These are phyloP conservation scores for Pteronura brasiliensis DNA, from an alignment of 2,113 vertebrate species.

Conservation along the genomic window DNA sequence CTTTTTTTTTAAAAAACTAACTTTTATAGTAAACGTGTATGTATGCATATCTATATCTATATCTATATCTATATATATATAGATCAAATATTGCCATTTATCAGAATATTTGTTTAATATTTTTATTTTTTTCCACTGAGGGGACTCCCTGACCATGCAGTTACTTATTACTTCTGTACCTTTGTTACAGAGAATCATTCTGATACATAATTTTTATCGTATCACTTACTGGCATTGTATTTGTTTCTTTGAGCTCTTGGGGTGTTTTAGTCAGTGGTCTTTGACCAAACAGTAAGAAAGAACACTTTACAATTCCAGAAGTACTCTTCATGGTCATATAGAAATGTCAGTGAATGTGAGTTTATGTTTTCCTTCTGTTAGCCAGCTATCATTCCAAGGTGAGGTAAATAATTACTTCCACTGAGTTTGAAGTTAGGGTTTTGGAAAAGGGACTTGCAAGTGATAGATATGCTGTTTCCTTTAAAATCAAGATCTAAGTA, in stretches of 20 bases:
- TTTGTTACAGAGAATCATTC: slow-evolving; percentile 64
- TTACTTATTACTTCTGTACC: slow-evolving; percentile 50
- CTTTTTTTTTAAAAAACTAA: neutral
- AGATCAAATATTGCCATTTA: neutral
- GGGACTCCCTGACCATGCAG: neutral
- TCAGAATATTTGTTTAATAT: neutral
- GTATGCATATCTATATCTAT: neutral
- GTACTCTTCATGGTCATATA: neutral
- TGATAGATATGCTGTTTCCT: neutral
- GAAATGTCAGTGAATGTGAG: neutral
- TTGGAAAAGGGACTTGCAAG: neutral
- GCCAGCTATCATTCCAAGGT: neutral
- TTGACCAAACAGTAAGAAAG: slow-evolving; percentile 44
- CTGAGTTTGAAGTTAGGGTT: neutral
- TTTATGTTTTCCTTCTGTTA: neutral
- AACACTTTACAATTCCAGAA: slow-evolving; percentile 31
- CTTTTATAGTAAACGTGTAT: slow-evolving; percentile 44
- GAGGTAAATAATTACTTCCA: neutral
- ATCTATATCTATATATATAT: neutral
- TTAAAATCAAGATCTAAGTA: neutral
- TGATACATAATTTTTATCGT: slow-evolving; percentile 71
- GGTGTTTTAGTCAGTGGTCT: slow-evolving; percentile 19
- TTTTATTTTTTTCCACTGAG: slow-evolving; percentile 56
- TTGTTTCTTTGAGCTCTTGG: slow-evolving; percentile 47
- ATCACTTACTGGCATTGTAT: slow-evolving; percentile 36